phyloP scores from a whole-genome alignment of 1,140 invertebrate genomes.

The Drosophila ficusphila region DNA sequence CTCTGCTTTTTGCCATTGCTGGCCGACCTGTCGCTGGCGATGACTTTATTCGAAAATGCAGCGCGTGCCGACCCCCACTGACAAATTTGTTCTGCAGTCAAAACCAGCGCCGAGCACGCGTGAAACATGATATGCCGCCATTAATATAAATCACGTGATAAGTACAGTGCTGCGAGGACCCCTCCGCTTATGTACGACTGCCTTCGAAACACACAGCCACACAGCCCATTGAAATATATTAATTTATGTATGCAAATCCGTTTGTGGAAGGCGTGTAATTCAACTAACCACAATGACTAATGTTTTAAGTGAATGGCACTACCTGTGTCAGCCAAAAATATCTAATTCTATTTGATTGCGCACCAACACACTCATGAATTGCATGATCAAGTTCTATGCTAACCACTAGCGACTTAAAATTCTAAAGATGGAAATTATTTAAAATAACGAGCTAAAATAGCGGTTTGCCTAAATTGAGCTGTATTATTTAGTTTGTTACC shows the following conservation, averaged over 20 bases:
- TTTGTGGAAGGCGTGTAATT: not conserved
- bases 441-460: too few species aligned
- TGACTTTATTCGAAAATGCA: conserved; percentile 77
- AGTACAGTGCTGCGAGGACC: conserved; percentile 60
- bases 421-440: too few species aligned
- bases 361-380: not conserved
- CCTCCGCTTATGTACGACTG: conserved; percentile 39
- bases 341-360: not conserved
- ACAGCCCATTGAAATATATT: conserved; percentile 21
- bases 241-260: not conserved
- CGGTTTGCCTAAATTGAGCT: too few species aligned
- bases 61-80: conserved; percentile 84
- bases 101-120: conserved; percentile 78
- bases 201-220: conserved; percentile 30
- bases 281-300: not conserved
- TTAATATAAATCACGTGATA: conserved; percentile 84
- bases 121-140: conserved; percentile 83
- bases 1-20: conserved; percentile 31
- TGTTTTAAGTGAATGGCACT: not conserved
- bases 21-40: conserved; percentile 66
- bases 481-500: too few species aligned
- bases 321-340: too few species aligned
- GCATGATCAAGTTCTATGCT: too few species aligned
- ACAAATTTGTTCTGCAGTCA: conserved; percentile 80
- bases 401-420: too few species aligned